A percentile compares a stretch with the other conserved stretches of the same genome.
These are phyloP conservation scores for Onychomys arenicola DNA, from an alignment of 2,797 vertebrate species.

Conservation along the genomic window DNA sequence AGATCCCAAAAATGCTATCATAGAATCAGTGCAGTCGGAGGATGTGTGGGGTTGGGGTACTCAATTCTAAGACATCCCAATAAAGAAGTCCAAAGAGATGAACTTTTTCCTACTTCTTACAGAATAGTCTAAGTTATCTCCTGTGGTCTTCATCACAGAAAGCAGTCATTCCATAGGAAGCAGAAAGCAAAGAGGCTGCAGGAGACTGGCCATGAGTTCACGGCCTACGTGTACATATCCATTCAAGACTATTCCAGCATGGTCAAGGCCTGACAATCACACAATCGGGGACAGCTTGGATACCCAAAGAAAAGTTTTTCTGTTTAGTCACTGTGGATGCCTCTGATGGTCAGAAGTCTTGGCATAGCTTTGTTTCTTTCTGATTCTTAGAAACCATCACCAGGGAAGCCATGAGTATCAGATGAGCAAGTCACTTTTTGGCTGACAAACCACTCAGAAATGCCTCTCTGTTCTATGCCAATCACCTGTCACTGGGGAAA, in stretches of 20 bases:
- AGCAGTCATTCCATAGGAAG: neutral
- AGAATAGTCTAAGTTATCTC: constrained; percentile 5
- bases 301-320: neutral
- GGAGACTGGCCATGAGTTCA: neutral
- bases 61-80: neutral
- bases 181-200: neutral
- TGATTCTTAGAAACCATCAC: neutral
- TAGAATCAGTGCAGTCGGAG: constrained; percentile 8
- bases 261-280: neutral
- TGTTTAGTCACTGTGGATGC: neutral
- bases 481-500: neutral
- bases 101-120: neutral
- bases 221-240: neutral
- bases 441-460: neutral
- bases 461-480: neutral
- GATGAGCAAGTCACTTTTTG: neutral
- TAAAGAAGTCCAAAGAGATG: neutral
- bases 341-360: neutral
- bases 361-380: neutral
- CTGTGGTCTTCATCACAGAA: constrained; percentile 27
- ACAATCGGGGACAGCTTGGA: neutral
- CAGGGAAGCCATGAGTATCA: neutral
- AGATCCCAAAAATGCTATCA: neutral
- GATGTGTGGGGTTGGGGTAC: neutral
- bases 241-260: neutral